A percentile compares a stretch with the other conserved stretches of the same genome.
Conservation (phyloP, 2,113 vertebrate species). For the Aptenodytes patagonicus region DNA sequence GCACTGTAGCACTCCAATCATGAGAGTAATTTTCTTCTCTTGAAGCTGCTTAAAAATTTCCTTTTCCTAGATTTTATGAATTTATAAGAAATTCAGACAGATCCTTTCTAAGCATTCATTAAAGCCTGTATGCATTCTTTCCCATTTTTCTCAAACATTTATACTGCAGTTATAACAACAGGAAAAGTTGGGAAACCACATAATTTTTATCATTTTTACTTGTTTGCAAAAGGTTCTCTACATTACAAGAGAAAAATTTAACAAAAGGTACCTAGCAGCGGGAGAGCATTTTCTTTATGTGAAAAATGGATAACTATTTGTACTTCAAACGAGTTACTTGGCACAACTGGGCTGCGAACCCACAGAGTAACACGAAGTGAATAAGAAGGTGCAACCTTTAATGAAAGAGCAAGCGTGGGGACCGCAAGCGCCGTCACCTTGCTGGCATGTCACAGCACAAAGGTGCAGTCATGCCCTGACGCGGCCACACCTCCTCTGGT, state of each 20-base stretch:
- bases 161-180: neutral
- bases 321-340: neutral
- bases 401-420: fast-evolving
- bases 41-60: neutral
- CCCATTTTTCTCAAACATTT: neutral
- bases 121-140: neutral
- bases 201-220: neutral
- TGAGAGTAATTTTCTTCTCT: neutral
- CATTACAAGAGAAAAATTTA: neutral
- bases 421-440: fast-evolving
- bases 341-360: neutral
- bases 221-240: neutral
- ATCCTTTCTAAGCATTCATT: neutral
- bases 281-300: neutral
- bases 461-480: fast-evolving
- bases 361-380: fast-evolving
- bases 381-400: neutral
- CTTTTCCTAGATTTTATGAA: neutral
- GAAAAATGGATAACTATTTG: neutral
- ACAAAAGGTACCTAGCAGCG: neutral
- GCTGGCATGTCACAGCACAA: neutral
- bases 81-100: neutral
- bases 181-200: neutral
- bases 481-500: fast-evolving
- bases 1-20: too few relatives aligned